A percentile compares a stretch with the other conserved stretches of the same genome.
These are phyloP conservation scores for Bradysia coprophila DNA, from an alignment of 1,140 invertebrate species.

Conservation along the genomic window DNA sequence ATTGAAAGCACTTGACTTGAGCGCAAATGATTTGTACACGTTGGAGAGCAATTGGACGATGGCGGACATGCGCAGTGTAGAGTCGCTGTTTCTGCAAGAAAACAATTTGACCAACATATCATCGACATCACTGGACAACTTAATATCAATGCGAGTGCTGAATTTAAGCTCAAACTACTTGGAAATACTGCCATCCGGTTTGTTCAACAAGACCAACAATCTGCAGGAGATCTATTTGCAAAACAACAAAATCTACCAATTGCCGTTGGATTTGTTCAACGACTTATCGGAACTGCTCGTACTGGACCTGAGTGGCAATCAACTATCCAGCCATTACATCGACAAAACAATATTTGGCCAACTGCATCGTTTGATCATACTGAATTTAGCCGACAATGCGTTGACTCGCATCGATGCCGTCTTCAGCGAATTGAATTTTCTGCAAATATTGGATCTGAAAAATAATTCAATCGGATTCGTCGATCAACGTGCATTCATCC, in stretches of 20 bases:
- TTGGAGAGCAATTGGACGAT: conserved; percentile 46
- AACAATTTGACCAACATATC: conserved; percentile 51
- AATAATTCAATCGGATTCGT: conserved; percentile 60
- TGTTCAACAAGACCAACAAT: conserved; percentile 48
- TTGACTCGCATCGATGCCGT: conserved; percentile 41
- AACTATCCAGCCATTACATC: conserved; percentile 45
- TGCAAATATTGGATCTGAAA: conserved; percentile 62
- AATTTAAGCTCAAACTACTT: conserved; percentile 61
- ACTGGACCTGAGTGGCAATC: conserved; percentile 53
- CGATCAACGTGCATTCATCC: conserved; percentile 56
- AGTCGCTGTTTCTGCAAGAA: conserved; percentile 50
- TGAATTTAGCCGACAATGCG: conserved; percentile 48
- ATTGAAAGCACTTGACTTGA: conserved; percentile 46
- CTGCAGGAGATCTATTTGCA: conserved; percentile 54
- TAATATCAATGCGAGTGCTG: conserved; percentile 47
- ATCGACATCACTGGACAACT: conserved; percentile 41
- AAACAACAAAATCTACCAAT: conserved; percentile 48
- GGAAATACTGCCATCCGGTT: conserved; percentile 42
- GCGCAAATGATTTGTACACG: conserved; percentile 46
- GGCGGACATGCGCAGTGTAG: conserved; percentile 42
- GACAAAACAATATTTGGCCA: conserved; percentile 46
- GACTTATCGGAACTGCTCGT: conserved; percentile 44
- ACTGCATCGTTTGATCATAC: conserved; percentile 43
- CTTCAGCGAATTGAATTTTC: conserved; percentile 62
- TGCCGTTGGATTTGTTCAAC: conserved; percentile 47